Base-by-base conservation (phyloP, 1,140 invertebrate species). In the Drosophila lacertosa region DNA sequence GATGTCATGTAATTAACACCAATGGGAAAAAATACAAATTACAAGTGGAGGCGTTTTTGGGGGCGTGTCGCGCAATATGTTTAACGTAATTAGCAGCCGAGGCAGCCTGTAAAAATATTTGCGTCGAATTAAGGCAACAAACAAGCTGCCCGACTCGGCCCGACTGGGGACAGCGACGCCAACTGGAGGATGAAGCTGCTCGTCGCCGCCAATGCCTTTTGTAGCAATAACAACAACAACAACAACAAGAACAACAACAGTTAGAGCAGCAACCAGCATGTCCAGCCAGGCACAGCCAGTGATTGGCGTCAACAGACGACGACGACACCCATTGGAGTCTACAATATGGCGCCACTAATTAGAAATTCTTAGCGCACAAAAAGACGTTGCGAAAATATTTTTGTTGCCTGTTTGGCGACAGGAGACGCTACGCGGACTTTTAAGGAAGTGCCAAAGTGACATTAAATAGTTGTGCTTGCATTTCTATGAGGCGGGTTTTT, bases 391-490 rank as follows among this genome's bases (percentile, higher is more conserved):
- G 29, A 57, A 77, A 81, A 77, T 82, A 81, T 77, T 81, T 82
- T 64, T 74, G 64, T 58, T 59, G 58, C 54, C 57, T 57, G 74
- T 47, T 40, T 60, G 60, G 75, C 65, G 71, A 71, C 57, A 69
- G 53, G 26, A 45, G 64, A 69, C 51, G 75, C 57, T 79, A 73
- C 59, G 65, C 73, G 64, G 50, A 77, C 80, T 66, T 86, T 86
- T 86, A 88, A 88, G 82, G 82, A 86, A 88, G 82, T 88, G 82
- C 82, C 82, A 86, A 86, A 88, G 82, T 86, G 82, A 88, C 82
- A 78, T 86, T 86, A 86, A 86, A 86, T 86, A 88, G 81, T 86
- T 86, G 73, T 86, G 77, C 83, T 74, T 64, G 62, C 60, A 54
- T 79, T 72, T 77, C 37, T 57, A 70, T 51, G 51, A 58, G 44